Evolutionary conservation across 2,797 vertebrate species (phyloP).

Genomic region (Melanotaenia parkinsoni): DNA sequence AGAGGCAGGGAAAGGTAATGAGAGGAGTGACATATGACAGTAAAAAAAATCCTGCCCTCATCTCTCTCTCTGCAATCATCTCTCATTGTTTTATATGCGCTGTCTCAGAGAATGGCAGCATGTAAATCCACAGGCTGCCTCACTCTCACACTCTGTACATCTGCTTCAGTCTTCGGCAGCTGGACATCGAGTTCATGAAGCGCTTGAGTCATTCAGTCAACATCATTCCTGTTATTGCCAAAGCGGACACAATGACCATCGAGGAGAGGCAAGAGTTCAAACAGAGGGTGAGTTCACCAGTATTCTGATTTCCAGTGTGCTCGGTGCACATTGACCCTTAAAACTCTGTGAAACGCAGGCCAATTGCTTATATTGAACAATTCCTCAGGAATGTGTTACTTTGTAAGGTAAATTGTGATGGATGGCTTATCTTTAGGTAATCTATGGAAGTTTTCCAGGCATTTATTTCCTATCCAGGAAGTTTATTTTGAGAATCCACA

Average conservation of each 20-base stretch:
- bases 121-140: neutral
- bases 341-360: too few relatives aligned
- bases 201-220: constrained; percentile 96
- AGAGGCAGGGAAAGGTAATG: constrained; percentile 10
- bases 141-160: constrained; percentile 5
- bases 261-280: constrained; percentile 89
- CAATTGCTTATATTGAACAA: too few relatives aligned
- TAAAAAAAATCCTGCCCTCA: neutral
- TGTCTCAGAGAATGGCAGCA: constrained; percentile 1
- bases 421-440: too few relatives aligned
- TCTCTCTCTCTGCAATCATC: neutral
- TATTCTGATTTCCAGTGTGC: neutral
- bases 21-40: constrained; percentile 22
- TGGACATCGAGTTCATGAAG: constrained; percentile 97
- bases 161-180: constrained; percentile 83
- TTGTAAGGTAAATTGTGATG: too few relatives aligned
- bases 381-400: too few relatives aligned
- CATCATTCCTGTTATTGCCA: constrained; percentile 96
- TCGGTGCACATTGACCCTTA: too few relatives aligned
- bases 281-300: constrained; percentile 78
- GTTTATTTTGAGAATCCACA: too few relatives aligned
- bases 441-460: too few relatives aligned
- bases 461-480: too few relatives aligned
- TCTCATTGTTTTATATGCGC: neutral
- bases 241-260: constrained; percentile 95